Base-by-base conservation (phyloP, 1,140 invertebrate genomes). In the Whitmania pigra region DNA sequence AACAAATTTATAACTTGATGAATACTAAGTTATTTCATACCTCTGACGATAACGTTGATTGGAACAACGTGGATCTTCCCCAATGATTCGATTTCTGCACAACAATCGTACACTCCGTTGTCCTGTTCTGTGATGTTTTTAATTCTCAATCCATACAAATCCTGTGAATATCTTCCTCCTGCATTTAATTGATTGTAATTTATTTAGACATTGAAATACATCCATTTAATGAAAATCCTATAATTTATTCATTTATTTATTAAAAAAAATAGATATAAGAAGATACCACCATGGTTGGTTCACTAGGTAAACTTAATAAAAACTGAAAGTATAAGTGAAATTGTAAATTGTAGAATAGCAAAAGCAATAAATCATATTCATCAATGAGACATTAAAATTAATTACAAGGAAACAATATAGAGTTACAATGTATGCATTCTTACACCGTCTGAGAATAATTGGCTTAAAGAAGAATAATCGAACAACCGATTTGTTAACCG, bases 41-140 rank as follows among this genome's bases (percentile, higher is more conserved):
- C 57, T 63, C 74, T 75, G 83, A 90, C 89, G 85, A 91, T 89
- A 7, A 92, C 86, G 76, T 86, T 86, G 73, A 94, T 94, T 73
- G 86, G 83, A 74, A 87, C 85, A 73, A 88, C 87, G 55, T 87
- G 80, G 7, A 91, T 82, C 78, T 90, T 87, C 43, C 92, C 92
- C n/a, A 90, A 91, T n/a, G 85, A 84, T 18, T 87, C 84, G 0
- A 94, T 91, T 18, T 89, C 87, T 2, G 91, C 92, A 31, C 89
- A 85, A 78, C 92, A 93, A 3, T 87, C 89, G 80, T 93, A 94
- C 17, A 87, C 83, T 0, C 90, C 92, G 78, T 93, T 90, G 78
- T 94, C 91, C 22, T 86, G 85, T 79, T 90, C 88, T 67, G 86
- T 85, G 0, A 92, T 88, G 76, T 49, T 74, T 73, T 20, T 54